Evolutionary conservation across 2,113 vertebrate genomes (phyloP), one percentile per base, ranked within the genome.

Genomic region (Antigone vipio): DNA sequence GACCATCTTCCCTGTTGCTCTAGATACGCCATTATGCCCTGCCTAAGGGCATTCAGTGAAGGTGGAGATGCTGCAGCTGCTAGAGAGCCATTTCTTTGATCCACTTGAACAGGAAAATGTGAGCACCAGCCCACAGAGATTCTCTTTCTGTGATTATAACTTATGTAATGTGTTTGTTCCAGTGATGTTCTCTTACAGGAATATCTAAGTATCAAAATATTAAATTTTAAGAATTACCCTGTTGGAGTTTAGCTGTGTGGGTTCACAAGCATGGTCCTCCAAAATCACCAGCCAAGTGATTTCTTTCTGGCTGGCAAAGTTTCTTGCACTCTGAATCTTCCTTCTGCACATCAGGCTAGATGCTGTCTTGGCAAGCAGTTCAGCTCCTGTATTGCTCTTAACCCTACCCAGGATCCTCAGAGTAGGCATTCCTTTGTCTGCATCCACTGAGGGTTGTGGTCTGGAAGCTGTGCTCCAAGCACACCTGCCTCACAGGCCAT

Each of bases 1-100:
- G 66, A 44, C 18, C 0, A 2, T 19, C 29, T 66, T 47, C 29
- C 47, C 38, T 1, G 0, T 19, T 58, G n/a, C 56, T 75, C 18
- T 27, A n/a, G 50, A 24, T 16, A 35, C 4, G 27, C 50, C 13
- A 8, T 42, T 45, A 9, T 50, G 16, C 59, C 32, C 47, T 73
- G 40, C 34, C 29, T 9, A 20, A n/a, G 89, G 55, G 40, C 38
- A 38, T 34, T 87, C 52, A 21, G n/a, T 38, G 77, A 73, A 64
- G 49, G 32, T 92, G 59, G 63, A 87, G 44, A 59, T 23, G 49
- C 77, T 89, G 68, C 49, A 87, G 34, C 22, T 92, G 9, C 55
- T 52, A 22, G 3, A 56, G 34, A 29, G 15, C 77, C 18, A 38
- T 53, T 81, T 60, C 64, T 82, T 38, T 78, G 42, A 62, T 71